A percentile compares a stretch with the other conserved stretches of the same genome.
Conservation (phyloP, 2,888 invertebrate species). For the Choreutis nemorana region DNA sequence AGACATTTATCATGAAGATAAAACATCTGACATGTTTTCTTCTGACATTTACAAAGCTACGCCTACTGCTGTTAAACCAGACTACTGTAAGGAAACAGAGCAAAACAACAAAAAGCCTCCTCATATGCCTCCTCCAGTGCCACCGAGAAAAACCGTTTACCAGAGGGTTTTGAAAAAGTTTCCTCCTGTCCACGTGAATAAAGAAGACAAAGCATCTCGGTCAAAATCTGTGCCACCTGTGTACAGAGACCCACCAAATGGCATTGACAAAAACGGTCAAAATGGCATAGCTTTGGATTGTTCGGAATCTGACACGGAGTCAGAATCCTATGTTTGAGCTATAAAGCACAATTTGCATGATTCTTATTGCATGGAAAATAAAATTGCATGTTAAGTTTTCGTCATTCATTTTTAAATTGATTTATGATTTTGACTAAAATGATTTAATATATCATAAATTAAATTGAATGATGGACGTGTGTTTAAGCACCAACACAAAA, state of each 20-base stretch:
- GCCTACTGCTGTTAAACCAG: constrained; percentile 52
- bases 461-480: too few species aligned
- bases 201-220: constrained; percentile 59
- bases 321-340: constrained; percentile 54
- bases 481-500: too few species aligned
- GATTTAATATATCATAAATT: too few species aligned
- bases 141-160: constrained; percentile 62
- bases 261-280: constrained; percentile 35
- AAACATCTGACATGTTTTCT: constrained; percentile 39
- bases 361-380: too few species aligned
- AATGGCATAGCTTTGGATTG: constrained; percentile 48
- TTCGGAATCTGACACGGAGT: constrained; percentile 60
- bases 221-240: constrained; percentile 56
- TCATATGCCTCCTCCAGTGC: constrained; percentile 68
- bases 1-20: constrained; percentile 53
- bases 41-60: constrained; percentile 61
- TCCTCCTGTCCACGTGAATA: constrained; percentile 71
- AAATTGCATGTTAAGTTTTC: too few species aligned
- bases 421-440: too few species aligned
- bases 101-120: constrained; percentile 47
- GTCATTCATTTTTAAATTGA: too few species aligned
- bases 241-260: constrained; percentile 49
- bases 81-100: constrained; percentile 35
- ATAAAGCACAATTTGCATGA: too few species aligned
- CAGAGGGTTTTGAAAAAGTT: constrained; percentile 66